Conservation (phyloP, 2,888 invertebrate genomes). For the Cetonia aurata region DNA sequence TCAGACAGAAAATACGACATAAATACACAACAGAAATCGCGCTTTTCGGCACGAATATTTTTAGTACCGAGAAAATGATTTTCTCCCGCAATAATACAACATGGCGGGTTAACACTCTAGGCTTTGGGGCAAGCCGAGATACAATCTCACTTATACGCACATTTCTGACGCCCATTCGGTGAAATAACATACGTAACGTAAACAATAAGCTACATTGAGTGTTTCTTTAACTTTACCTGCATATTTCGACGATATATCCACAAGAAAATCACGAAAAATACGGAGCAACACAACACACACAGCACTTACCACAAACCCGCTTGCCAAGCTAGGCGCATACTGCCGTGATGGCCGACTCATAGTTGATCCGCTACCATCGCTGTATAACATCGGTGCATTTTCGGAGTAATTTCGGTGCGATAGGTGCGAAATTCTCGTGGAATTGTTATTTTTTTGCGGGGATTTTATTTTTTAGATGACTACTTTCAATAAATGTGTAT, state of each 20-base stretch:
- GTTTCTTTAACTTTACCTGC: constrained; percentile 62
- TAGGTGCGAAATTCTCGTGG: constrained; percentile 43
- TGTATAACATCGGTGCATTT: constrained; percentile 8
- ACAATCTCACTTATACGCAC: constrained; percentile 57
- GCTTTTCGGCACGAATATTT: constrained; percentile 53
- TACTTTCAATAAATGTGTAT: constrained; percentile 41
- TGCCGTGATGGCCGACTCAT: constrained; percentile 45
- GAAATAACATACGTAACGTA: constrained; percentile 36
- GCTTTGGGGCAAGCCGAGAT: constrained; percentile 64
- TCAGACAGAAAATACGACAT: constrained; percentile 67
- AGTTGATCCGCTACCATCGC: constrained; percentile 26
- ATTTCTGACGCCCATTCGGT: constrained; percentile 42
- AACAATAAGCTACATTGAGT: constrained; percentile 18
- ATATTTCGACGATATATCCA: constrained; percentile 65
- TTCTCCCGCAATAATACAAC: constrained; percentile 75
- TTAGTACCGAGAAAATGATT: constrained; percentile 57
- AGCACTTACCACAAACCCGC: constrained; percentile 66
- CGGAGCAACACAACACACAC: constrained; percentile 68
- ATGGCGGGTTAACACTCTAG: constrained; percentile 74
- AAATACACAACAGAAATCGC: constrained; percentile 61
- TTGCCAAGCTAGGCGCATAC: constrained; percentile 51
- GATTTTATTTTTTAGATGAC: constrained; percentile 43
- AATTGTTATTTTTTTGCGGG: constrained; percentile 42
- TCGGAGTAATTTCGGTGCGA: constrained; percentile 19
- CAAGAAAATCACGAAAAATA: constrained; percentile 67